phyloP scores from a whole-genome alignment of 2,797 vertebrate genomes.

The Gymnopithys bicolor region DNA sequence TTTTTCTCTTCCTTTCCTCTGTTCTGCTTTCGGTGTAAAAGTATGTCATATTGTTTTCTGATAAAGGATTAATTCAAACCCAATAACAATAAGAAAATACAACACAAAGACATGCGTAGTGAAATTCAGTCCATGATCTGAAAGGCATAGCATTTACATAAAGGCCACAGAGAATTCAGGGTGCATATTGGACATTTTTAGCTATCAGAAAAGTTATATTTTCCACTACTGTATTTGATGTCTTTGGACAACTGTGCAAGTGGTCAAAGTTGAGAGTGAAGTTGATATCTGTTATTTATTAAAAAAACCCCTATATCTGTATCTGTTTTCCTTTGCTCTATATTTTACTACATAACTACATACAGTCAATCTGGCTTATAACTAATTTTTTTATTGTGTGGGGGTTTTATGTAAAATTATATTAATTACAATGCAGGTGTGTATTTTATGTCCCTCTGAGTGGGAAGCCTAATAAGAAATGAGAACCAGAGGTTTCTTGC shows the following conservation, averaged over 20 bases:
- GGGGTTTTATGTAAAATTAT: neutral
- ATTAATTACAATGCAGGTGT: neutral
- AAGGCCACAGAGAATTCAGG: neutral
- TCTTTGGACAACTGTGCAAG: neutral
- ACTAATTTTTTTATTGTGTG: neutral
- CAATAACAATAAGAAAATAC: constrained; percentile 7
- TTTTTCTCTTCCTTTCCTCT: constrained; percentile 16
- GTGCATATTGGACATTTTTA: neutral
- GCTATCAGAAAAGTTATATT: neutral
- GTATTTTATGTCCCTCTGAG: neutral
- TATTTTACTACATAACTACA: neutral
- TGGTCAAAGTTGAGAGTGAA: neutral
- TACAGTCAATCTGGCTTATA: neutral
- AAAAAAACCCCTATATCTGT: neutral
- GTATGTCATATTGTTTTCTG: constrained; percentile 31
- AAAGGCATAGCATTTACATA: neutral
- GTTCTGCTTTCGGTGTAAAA: constrained; percentile 51
- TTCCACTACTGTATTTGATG: neutral
- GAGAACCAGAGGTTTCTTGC: neutral
- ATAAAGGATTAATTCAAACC: constrained; percentile 24
- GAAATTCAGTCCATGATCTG: neutral
- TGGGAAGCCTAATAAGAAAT: neutral
- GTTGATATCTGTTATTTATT: neutral
- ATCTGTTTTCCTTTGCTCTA: neutral
- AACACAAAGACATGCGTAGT: neutral